A percentile compares a stretch with the other conserved stretches of the same genome.
Conservation (phyloP, 2,113 vertebrate genomes). For the Hippocampus comes region DNA sequence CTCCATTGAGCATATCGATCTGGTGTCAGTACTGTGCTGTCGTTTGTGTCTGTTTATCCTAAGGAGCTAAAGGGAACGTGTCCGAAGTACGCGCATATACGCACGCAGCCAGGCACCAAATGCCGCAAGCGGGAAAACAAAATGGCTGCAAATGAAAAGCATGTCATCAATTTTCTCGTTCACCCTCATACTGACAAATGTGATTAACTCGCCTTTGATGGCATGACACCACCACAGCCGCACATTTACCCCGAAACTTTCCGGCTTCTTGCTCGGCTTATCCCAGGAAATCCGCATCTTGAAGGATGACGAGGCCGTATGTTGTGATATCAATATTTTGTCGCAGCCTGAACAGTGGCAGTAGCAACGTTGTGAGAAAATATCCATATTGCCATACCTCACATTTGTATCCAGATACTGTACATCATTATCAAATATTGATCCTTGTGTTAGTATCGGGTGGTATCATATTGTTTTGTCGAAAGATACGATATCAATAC, state of each 20-base stretch:
- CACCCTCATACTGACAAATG: constrained; percentile 35
- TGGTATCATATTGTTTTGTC: too few species aligned
- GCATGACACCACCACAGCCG: constrained; percentile 22
- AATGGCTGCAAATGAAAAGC: constrained; percentile 12
- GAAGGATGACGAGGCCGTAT: background rate
- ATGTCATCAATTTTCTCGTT: constrained; percentile 38
- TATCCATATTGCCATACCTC: too few species aligned
- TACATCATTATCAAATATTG: too few species aligned
- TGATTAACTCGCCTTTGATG: constrained; percentile 31
- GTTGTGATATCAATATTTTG: background rate
- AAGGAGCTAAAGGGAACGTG: background rate
- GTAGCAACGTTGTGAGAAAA: too few species aligned
- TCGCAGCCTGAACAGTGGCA: background rate
- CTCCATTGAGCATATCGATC: constrained; percentile 45
- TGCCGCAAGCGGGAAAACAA: background rate
- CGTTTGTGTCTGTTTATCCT: constrained; percentile 19
- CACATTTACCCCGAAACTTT: background rate
- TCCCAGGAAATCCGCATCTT: background rate
- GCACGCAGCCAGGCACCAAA: too few species aligned
- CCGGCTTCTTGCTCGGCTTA: background rate
- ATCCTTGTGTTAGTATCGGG: too few species aligned
- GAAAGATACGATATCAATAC: too few species aligned
- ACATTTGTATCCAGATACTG: too few species aligned
- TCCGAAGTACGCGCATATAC: background rate
- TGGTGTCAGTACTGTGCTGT: background rate